Evolutionary conservation across 2,888 invertebrate genomes (phyloP).

Genomic region (Sabellastarte sp.): DNA sequence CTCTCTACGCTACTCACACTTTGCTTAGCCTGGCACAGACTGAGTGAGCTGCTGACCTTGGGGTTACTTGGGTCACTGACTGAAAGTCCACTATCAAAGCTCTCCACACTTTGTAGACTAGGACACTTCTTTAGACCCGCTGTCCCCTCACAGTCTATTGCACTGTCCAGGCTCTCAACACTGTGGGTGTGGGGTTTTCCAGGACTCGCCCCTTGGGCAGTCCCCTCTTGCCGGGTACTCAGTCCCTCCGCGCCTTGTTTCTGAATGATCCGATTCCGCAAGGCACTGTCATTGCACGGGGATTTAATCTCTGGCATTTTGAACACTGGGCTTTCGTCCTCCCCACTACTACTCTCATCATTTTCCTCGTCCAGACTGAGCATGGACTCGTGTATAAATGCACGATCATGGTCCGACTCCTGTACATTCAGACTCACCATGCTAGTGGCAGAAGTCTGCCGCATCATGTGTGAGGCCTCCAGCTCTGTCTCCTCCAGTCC

Average conservation of each 20-base stretch:
- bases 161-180: slow-evolving; percentile 19
- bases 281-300: background rate
- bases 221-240: slow-evolving; percentile 9
- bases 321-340: background rate
- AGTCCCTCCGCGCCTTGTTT: slow-evolving; percentile 3
- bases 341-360: background rate
- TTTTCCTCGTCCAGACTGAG: background rate
- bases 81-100: slow-evolving; percentile 17
- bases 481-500: background rate
- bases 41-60: background rate
- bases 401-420: slow-evolving; percentile 21
- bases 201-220: slow-evolving; percentile 12
- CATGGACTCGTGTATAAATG: slow-evolving; percentile 23
- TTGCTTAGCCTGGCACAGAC: too few species aligned
- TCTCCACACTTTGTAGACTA: slow-evolving; percentile 11
- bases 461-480: background rate
- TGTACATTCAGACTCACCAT: background rate
- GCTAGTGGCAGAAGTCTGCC: slow-evolving; percentile 5
- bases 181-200: slow-evolving; percentile 3
- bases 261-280: background rate
- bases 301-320: slow-evolving; percentile 8
- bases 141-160: background rate
- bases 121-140: background rate
- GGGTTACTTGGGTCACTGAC: background rate
- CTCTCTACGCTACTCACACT: background rate